A percentile compares a stretch with the other conserved stretches of the same genome.
Evolutionary conservation across 2,888 invertebrate genomes (phyloP).

Genomic region (Drosophila flavopinicola): DNA sequence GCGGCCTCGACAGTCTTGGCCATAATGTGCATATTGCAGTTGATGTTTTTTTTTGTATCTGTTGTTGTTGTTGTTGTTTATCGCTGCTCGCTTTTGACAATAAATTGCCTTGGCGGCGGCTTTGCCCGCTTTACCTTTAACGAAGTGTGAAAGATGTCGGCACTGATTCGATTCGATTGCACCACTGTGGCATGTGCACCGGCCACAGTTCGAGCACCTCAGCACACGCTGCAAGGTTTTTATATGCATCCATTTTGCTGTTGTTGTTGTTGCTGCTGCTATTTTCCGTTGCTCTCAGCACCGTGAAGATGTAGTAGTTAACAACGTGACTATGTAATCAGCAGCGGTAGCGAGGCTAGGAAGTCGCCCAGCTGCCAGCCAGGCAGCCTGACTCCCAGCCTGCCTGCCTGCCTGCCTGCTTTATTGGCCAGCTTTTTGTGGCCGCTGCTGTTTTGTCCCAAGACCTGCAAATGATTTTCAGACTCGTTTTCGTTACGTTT

Average conservation of each 20-base stretch:
- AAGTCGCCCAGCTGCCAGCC: slow-evolving; percentile 55
- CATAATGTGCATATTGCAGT: slow-evolving; percentile 78
- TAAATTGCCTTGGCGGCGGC: slow-evolving; percentile 72
- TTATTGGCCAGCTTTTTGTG: slow-evolving; percentile 26
- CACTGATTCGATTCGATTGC: slow-evolving; percentile 75
- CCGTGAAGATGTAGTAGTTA: slow-evolving; percentile 80
- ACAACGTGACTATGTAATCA: slow-evolving; percentile 80
- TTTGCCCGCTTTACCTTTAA: slow-evolving; percentile 70
- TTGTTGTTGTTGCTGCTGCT: slow-evolving; percentile 1
- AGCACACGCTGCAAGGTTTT: slow-evolving; percentile 69
- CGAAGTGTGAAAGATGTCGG: slow-evolving; percentile 79
- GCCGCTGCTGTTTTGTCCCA: slow-evolving; percentile 17
- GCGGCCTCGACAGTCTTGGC: slow-evolving; percentile 49
- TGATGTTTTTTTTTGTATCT: too few relatives aligned
- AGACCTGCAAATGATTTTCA: slow-evolving; percentile 58
- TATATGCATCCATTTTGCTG: slow-evolving; percentile 3
- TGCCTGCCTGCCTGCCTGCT: slow-evolving; percentile 25
- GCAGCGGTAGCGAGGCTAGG: slow-evolving; percentile 59
- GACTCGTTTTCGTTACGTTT: slow-evolving; percentile 53
- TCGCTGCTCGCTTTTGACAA: slow-evolving; percentile 73
- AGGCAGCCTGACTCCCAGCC: too few relatives aligned
- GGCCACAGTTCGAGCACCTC: slow-evolving; percentile 20
- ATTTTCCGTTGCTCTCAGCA: slow-evolving; percentile 44
- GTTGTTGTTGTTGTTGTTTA: slow-evolving; percentile 31
- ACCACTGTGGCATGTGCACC: slow-evolving; percentile 69